Evolutionary conservation across 2,113 vertebrate species (phyloP), one percentile per base, ranked within the genome.

Genomic region (Tragelaphus scriptus): DNA sequence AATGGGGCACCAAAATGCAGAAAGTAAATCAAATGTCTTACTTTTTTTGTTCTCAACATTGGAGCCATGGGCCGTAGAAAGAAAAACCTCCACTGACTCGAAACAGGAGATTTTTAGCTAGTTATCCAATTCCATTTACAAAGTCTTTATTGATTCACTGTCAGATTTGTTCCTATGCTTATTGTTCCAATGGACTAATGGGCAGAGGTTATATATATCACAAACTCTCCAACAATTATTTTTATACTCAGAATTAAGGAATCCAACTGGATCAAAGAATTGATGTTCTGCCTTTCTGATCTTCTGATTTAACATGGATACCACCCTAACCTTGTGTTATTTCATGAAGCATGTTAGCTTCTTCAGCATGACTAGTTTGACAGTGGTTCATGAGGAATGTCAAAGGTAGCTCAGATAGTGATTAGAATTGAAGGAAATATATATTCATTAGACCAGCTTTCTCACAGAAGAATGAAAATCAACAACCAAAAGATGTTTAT

Each of bases 161-260:
- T 85, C 71, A 79, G 23, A 51, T 95, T 95, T 90, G 6, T 85
- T 92, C 32, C 8, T 86, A 11, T 86, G 25, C 19, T 90, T 81
- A 86, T 30, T 81, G 44, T 91, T 88, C 77, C 51, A 97, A 40
- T 11, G 85, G 75, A 96, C 61, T 90, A 90, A 90, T 81, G 23
- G 40, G 59, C 53, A 79, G 30, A 87, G 85, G 63, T 65, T 47
- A 53, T 49, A 47, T 7, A 8, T 55, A 61, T 85, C 55, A 79
- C 81, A 79, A 63, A 55, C 59, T 85, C 59, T 59, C 17, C 55
- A 95, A 87, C 4, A 85, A 65, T 82, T 88, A 63, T 44, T 89
- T 97, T 97, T 91, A 59, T 53, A 28, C 40, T 79, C 30, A 77
- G 82, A 96, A 96, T 96, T 92, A 58, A 92, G 79, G 14, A 44